Evolutionary conservation across 2,797 vertebrate genomes (phyloP), one percentile per base, ranked within the genome.

Genomic region (Gymnodraco acuticeps): DNA sequence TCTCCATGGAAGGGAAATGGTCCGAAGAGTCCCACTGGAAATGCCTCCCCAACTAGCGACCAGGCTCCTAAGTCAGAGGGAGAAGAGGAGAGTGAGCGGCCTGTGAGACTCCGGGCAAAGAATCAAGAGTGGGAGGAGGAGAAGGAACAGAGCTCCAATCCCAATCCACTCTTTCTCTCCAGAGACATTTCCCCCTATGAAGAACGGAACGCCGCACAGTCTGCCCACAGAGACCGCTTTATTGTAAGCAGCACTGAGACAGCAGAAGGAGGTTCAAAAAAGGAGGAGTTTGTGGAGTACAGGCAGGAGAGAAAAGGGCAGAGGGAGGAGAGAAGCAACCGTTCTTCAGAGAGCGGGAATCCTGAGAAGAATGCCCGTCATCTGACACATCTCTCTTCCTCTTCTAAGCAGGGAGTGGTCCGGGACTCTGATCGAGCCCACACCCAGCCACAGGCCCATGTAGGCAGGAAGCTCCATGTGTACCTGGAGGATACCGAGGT

Each of bases 401-500:
- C 78, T 13, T 54, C 70, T 60, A 70, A 87, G 82, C 84, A 86
- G 85, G 92, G 89, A 70, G 85, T 74, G 81, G 81, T 42, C 14
- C 56, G 80, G 82, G 50, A 87, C 64, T 81, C 82, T 87, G 90
- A 88, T 75, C 68, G n/a, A 56, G 64, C 51, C 55, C 88, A 78
- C 67, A 27, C 58, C 84, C 85, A 70, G 58, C 75, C 78, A 27
- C 84, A 80, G 50, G 82, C 72, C 14, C 76, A 70, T 64, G 52
- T 83, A 87, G 78, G 88, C 72, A 86, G 23, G 72, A 89, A 7
- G 53, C 88, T 94, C 50, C 89, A 89, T 19, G 92, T 94, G 58
- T 94, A 93, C 81, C 82, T 94, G 73, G 91, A 95, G 84, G 94
- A 95, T 71, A 94, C 92, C 10, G 92, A 92, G 0, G 90, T 95